Percentiles rank a stretch among this genome's conserved stretches.
phyloP scores from a whole-genome alignment of 2,113 vertebrate genomes.

The Peucedramus taeniatus region DNA sequence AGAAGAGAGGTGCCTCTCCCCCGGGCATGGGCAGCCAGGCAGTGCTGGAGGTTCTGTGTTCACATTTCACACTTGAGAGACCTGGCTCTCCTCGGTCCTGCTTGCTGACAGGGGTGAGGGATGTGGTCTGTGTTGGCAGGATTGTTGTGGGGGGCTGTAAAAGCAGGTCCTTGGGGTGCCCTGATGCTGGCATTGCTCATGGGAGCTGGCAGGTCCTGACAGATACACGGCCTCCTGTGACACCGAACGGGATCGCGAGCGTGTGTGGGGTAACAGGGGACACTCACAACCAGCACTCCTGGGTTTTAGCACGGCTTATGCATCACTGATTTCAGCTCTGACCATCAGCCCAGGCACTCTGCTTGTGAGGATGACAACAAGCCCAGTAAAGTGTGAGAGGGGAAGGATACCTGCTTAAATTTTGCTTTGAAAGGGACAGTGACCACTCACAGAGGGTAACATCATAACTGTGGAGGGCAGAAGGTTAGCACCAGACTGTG shows the following conservation, averaged over 20 bases:
- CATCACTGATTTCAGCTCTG: background rate
- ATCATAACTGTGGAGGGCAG: accelerated
- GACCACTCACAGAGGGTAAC: background rate
- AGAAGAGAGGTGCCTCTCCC: background rate
- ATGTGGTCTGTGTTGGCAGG: background rate
- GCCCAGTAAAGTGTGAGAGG: background rate
- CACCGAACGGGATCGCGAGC: background rate
- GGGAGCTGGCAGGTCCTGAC: background rate
- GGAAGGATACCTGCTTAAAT: background rate
- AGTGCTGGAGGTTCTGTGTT: background rate
- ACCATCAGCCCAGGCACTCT: background rate
- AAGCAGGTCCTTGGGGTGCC: background rate
- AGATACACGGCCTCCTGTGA: background rate
- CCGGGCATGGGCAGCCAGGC: background rate
- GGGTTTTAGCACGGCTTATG: background rate
- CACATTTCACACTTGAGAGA: background rate
- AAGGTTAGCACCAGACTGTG: background rate
- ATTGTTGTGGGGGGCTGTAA: background rate
- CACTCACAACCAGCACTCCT: background rate
- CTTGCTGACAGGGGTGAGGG: background rate
- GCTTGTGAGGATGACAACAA: background rate
- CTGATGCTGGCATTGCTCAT: background rate
- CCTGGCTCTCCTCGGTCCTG: background rate
- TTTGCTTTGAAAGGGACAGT: background rate
- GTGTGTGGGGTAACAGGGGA: background rate